Evolutionary conservation across 2,888 invertebrate species (phyloP), one percentile per base, ranked within the genome.

Genomic region (Temnothorax ravouxi): DNA sequence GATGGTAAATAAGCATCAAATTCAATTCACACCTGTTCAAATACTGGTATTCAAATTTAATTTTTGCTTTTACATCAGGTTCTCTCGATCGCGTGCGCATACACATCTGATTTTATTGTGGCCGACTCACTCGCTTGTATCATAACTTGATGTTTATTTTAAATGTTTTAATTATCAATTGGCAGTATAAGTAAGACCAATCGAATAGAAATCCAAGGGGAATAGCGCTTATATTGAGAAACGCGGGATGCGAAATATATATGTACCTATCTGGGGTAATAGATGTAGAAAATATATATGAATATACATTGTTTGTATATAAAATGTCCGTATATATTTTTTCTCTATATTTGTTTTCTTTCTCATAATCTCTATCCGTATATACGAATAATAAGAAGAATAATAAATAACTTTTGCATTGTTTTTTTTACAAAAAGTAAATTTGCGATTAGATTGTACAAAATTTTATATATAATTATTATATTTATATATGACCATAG

Each of bases 21-120:
- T 69, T 56, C 11, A 34, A 61, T 59, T 59, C 6, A 47, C 79
- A 90, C 82, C 84, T 90, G 85, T 83, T 25, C 34, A 89, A 88
- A 90, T 41, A 79, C 4, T 44, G 25, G 9, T n/a, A 64, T 67
- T 61, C 38, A 75, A 88, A 66, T 75, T 80, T 77, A 75, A 84
- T 77, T 76, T 47, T 72, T 64, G 62, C 34, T 15, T 44, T 54
- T 84, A 80, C 75, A 61, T 76, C 64, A 34, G 66, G 80, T 21
- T 71, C 29, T 64, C 54, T 59, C 41, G n/a, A 25, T 56, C n/a
- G 52, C 18, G 13, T 18, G 2, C 6, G 2, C 29, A 0, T 11
- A 25, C 25, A 4, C 9, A n/a, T 38, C 4, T n/a, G 15, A 54
- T 21, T 21, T 79, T 15, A 52, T 21, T 15, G 56, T 79, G n/a